Conservation (phyloP, 1,140 invertebrate genomes). For the Papilio helenus region DNA sequence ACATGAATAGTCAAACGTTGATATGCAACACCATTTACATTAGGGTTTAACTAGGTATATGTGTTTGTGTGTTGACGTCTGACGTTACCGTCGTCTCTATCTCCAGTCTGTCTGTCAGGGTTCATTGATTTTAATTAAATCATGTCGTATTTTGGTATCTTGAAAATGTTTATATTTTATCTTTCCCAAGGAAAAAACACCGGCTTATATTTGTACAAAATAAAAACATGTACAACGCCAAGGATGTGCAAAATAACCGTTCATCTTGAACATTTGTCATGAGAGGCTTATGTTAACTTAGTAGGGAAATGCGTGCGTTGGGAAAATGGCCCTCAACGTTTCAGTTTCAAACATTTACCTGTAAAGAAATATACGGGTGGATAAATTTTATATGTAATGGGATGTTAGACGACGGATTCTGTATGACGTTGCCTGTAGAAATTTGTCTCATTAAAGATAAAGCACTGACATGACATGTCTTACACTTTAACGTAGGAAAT, state of each 20-base stretch:
- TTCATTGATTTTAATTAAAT: conserved; percentile 50
- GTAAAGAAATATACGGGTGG: conserved; percentile 42
- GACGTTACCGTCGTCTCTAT: not conserved
- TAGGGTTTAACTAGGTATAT: not conserved
- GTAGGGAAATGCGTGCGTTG: conserved; percentile 62
- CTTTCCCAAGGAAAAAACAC: conserved; percentile 54
- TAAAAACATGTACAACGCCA: conserved; percentile 66
- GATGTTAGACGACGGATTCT: conserved; percentile 20
- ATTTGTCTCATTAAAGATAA: conserved; percentile 16
- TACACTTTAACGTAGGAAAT: not conserved
- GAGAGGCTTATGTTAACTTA: conserved; percentile 76
- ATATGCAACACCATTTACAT: not conserved
- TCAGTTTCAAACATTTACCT: conserved; percentile 61
- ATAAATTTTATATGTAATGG: conserved; percentile 30
- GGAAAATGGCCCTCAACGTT: conserved; percentile 58
- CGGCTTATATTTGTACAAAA: conserved; percentile 62
- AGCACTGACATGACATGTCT: not conserved
- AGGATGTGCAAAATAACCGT: conserved; percentile 76
- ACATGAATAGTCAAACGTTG: conserved; percentile 33
- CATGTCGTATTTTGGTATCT: conserved; percentile 48
- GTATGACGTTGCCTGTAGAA: not conserved
- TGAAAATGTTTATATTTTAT: conserved; percentile 54
- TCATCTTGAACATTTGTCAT: conserved; percentile 80
- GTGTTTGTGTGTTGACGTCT: not conserved
- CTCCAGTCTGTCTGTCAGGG: conserved; percentile 34